Evolutionary conservation across 2,888 invertebrate genomes (phyloP).

Genomic region (Fragum whitleyi): DNA sequence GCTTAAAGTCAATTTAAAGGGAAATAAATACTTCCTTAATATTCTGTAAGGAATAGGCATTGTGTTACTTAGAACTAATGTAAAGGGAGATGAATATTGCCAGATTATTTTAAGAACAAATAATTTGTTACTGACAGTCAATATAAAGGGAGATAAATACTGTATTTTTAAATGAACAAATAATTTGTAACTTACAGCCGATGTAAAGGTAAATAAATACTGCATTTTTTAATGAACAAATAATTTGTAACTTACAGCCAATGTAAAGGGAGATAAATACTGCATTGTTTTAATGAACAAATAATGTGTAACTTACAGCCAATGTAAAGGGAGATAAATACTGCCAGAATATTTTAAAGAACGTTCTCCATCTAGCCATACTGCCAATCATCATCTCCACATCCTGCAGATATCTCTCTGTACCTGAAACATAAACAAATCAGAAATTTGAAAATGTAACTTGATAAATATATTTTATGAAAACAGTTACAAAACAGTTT

Average conservation of each 20-base stretch:
- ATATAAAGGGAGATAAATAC: conserved; percentile 90
- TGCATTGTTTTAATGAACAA: conserved; percentile 90
- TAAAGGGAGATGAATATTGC: conserved; percentile 91
- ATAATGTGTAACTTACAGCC: conserved; percentile 89
- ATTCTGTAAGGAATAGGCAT: conserved; percentile 89
- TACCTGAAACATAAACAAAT: conserved; percentile 66
- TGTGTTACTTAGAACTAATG: conserved; percentile 90
- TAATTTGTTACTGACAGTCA: conserved; percentile 90
- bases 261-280: conserved; percentile 90
- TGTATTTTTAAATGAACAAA: too few species aligned
- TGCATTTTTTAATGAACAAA: conserved; percentile 90
- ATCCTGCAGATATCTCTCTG: conserved; percentile 84
- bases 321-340: conserved; percentile 91
- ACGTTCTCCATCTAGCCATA: conserved; percentile 86
- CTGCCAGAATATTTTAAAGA: conserved; percentile 92
- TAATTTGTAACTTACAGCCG: conserved; percentile 90
- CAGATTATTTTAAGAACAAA: conserved; percentile 89
- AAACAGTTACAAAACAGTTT: too few species aligned
- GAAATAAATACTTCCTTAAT: conserved; percentile 91
- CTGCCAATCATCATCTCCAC: conserved; percentile 86
- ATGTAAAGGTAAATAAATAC: conserved; percentile 90
- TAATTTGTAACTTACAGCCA: conserved; percentile 90
- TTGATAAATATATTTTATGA: too few species aligned
- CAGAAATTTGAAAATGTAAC: too few species aligned
- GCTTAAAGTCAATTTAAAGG: conserved; percentile 90